A percentile compares a stretch with the other conserved stretches of the same genome.
Conservation (phyloP, 1,140 invertebrate species). For the Zaprionus africanus region DNA sequence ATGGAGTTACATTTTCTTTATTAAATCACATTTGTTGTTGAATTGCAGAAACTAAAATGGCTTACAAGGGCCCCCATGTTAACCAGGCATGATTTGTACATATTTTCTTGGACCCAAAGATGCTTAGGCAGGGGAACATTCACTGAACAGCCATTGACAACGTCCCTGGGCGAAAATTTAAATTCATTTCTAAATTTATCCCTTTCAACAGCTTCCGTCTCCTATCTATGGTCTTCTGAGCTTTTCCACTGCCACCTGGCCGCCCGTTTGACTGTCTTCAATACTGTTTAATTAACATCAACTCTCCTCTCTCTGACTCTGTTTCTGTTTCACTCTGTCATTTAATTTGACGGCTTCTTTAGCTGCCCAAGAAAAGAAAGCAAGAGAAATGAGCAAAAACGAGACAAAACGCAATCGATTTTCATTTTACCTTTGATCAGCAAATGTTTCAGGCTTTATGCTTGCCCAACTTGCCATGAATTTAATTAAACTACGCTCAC, state of each 20-base stretch:
- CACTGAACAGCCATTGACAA: conserved; percentile 26
- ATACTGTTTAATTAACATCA: conserved; percentile 73
- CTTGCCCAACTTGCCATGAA: conserved; percentile 42
- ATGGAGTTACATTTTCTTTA: conserved; percentile 71
- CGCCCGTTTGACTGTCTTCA: conserved; percentile 26
- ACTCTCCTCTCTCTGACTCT: conserved; percentile 11
- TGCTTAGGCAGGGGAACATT: neutral
- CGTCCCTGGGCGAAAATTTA: conserved; percentile 67
- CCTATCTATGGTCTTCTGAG: neutral
- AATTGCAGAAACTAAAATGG: conserved; percentile 58
- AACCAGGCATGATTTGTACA: conserved; percentile 19
- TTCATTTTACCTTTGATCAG: conserved; percentile 65
- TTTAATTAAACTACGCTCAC: conserved; percentile 63
- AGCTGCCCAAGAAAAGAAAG: neutral
- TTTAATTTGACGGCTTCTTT: conserved; percentile 59
- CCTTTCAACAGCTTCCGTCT: conserved; percentile 29
- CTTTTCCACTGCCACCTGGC: conserved; percentile 17
- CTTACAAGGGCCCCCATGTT: conserved; percentile 10
- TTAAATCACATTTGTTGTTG: conserved; percentile 77
- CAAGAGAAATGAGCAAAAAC: conserved; percentile 3
- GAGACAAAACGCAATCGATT: conserved; percentile 60
- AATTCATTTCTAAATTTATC: conserved; percentile 67
- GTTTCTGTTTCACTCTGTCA: conserved; percentile 38
- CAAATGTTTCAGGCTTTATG: conserved; percentile 38
- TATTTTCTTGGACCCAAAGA: conserved; percentile 28